These are phyloP conservation scores for Emydoidea blandingii DNA, from an alignment of 2,797 vertebrate genomes.

Conservation along the genomic window DNA sequence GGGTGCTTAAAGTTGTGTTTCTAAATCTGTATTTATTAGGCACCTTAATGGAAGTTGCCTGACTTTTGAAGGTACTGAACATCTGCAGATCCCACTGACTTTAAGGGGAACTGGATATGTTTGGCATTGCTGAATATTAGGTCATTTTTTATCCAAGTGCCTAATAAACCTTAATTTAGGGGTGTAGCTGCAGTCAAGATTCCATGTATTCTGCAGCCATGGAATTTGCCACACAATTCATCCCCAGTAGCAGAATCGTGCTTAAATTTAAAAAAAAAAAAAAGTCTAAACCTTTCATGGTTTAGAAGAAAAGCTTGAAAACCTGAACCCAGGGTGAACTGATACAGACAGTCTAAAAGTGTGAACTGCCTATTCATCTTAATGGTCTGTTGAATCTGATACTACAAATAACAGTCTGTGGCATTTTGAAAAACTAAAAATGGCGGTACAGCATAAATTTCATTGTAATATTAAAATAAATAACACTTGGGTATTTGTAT, in stretches of 20 bases:
- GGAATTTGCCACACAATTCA: background rate
- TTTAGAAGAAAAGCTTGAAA: no score
- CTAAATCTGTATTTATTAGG: background rate
- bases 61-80: background rate
- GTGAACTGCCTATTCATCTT: background rate
- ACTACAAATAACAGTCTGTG: background rate
- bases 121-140: background rate
- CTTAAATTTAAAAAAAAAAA: background rate
- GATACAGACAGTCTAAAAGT: no score
- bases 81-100: rapidly evolving
- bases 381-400: background rate
- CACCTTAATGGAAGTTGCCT: rapidly evolving
- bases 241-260: background rate
- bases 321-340: background rate
- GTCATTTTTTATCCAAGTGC: background rate
- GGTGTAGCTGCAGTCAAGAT: background rate
- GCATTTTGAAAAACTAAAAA: background rate
- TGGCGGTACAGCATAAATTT: no score
- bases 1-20: background rate
- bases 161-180: background rate
- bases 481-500: no score
- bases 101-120: rapidly evolving
- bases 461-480: no score
- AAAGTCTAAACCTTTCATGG: background rate
- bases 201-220: background rate